Conservation (phyloP, 2,888 invertebrate genomes). For the Saturnia pavonia region DNA sequence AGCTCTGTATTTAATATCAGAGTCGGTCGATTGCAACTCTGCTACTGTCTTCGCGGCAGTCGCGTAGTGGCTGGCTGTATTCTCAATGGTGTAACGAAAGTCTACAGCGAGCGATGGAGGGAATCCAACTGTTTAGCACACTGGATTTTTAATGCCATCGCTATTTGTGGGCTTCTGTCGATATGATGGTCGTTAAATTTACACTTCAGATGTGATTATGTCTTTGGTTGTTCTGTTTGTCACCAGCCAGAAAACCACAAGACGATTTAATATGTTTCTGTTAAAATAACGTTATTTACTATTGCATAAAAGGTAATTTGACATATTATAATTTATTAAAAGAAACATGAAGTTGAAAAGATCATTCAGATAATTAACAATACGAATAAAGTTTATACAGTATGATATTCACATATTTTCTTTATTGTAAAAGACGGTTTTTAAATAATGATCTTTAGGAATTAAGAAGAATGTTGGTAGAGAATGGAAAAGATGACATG, state of each 20-base stretch:
- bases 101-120: conserved; percentile 75
- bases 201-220: conserved; percentile 33
- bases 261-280: not conserved
- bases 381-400: not conserved
- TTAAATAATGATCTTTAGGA: not conserved
- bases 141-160: conserved; percentile 78
- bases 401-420: not conserved
- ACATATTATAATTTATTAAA: not conserved
- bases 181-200: conserved; percentile 8
- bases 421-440: not conserved
- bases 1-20: conserved; percentile 61
- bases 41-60: conserved; percentile 51
- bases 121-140: conserved; percentile 74
- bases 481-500: not conserved
- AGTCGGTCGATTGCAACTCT: conserved; percentile 61
- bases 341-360: not conserved
- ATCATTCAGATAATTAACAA: not conserved
- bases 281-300: not conserved
- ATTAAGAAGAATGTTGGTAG: not conserved
- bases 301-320: conserved; percentile 6
- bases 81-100: conserved; percentile 50
- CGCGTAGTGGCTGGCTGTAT: conserved; percentile 46
- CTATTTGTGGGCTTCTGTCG: conserved; percentile 64
- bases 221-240: conserved; percentile 12
- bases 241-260: conserved; percentile 6